These are phyloP conservation scores for Zele albiditarsus DNA, from an alignment of 2,888 invertebrate species.

Conservation along the genomic window DNA sequence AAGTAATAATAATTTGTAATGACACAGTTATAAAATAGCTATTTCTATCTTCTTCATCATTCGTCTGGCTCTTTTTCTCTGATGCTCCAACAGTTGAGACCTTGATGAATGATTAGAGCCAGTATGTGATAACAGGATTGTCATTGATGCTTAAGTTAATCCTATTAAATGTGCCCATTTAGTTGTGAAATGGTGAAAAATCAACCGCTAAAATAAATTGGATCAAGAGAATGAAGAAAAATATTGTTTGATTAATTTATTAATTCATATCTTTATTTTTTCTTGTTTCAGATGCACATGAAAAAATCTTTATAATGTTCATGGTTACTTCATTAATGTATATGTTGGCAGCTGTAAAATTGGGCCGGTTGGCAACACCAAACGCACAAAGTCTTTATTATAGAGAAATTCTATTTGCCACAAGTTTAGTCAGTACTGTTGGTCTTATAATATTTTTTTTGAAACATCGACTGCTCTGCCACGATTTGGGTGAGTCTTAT, in stretches of 20 bases:
- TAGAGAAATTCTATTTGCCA: slow-evolving; percentile 84
- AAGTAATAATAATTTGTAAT: slow-evolving; percentile 73
- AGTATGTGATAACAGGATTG: slow-evolving; percentile 32
- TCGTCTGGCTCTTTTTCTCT: not conserved
- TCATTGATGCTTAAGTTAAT: slow-evolving; percentile 31
- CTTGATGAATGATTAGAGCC: slow-evolving; percentile 33
- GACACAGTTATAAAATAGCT: not conserved
- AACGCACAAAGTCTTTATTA: slow-evolving; percentile 71
- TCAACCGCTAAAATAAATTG: not conserved
- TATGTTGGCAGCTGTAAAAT: slow-evolving; percentile 84
- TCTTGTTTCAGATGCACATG: slow-evolving; percentile 84
- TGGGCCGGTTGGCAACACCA: slow-evolving; percentile 73
- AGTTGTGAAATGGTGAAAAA: not conserved
- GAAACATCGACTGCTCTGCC: slow-evolving; percentile 90
- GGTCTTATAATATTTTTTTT: slow-evolving; percentile 92
- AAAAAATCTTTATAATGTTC: slow-evolving; percentile 93
- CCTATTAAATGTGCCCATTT: slow-evolving; percentile 18
- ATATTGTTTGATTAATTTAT: slow-evolving; percentile 5
- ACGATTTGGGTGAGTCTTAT: slow-evolving; percentile 85
- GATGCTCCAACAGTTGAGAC: slow-evolving; percentile 9
- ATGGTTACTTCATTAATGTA: slow-evolving; percentile 89
- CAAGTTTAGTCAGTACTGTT: slow-evolving; percentile 85
- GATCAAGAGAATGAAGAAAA: slow-evolving; percentile 6
- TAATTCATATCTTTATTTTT: slow-evolving; percentile 35
- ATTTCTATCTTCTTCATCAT: not conserved